phyloP scores from a whole-genome alignment of 2,888 invertebrate genomes.

The Tryphoninae sp. region DNA sequence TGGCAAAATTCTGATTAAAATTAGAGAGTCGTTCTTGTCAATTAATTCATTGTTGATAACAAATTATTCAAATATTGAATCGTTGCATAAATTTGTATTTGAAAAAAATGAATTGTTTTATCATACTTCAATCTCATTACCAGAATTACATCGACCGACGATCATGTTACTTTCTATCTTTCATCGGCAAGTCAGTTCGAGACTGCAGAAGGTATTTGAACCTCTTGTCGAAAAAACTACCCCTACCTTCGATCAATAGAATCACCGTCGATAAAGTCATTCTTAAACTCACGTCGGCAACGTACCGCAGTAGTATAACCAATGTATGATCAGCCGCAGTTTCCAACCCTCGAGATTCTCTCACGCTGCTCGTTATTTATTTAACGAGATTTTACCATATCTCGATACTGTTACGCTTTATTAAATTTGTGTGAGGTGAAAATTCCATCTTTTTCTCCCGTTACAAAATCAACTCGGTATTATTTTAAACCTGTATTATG shows the following conservation, averaged over 20 bases:
- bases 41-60: background rate
- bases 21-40: too few relatives aligned
- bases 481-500: too few relatives aligned
- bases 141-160: background rate
- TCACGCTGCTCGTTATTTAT: background rate
- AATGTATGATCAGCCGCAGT: slow-evolving; percentile 23
- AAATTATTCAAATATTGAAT: background rate
- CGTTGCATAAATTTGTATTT: background rate
- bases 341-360: background rate
- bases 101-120: background rate
- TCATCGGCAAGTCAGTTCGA: background rate
- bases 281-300: slow-evolving; percentile 26
- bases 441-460: too few relatives aligned
- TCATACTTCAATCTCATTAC: background rate
- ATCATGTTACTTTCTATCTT: background rate
- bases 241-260: slow-evolving; percentile 1
- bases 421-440: too few relatives aligned
- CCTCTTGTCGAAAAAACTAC: slow-evolving; percentile 37
- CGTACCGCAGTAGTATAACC: slow-evolving; percentile 36
- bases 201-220: background rate
- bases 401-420: too few relatives aligned
- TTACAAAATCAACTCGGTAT: too few relatives aligned
- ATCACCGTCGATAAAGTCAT: background rate
- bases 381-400: background rate
- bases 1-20: too few relatives aligned